A percentile compares a stretch with the other conserved stretches of the same genome.
These are phyloP conservation scores for Agrochola circellaris DNA, from an alignment of 2,888 invertebrate genomes.

Conservation along the genomic window DNA sequence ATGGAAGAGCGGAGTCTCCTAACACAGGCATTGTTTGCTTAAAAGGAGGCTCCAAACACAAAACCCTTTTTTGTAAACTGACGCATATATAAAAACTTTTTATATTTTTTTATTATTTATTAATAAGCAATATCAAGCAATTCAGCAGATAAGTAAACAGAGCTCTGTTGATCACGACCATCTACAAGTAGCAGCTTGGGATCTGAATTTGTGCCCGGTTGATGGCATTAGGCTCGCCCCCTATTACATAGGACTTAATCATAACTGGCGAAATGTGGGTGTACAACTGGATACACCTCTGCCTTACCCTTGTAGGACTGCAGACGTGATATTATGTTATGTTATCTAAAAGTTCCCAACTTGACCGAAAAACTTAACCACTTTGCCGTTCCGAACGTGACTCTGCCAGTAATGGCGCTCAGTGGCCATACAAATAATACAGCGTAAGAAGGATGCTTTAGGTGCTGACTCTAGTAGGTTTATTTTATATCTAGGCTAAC, in stretches of 20 bases:
- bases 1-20: no score
- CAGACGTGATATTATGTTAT: not conserved
- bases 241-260: no score
- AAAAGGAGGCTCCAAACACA: no score
- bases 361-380: slow-evolving; percentile 24
- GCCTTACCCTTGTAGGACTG: no score
- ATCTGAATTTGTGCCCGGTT: no score
- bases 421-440: slow-evolving; percentile 28
- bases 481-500: slow-evolving; percentile 4
- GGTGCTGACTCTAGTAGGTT: not conserved
- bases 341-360: slow-evolving; percentile 19
- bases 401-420: slow-evolving; percentile 22
- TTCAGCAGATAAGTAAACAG: slow-evolving; percentile 23
- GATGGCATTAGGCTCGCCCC: no score
- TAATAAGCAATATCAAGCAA: not conserved
- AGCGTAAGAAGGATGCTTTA: not conserved
- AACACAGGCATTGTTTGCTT: no score
- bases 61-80: no score
- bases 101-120: no score
- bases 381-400: slow-evolving; percentile 26
- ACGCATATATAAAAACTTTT: no score
- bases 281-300: no score
- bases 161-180: slow-evolving; percentile 15
- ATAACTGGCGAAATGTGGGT: no score
- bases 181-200: slow-evolving; percentile 5